phyloP scores from a whole-genome alignment of 2,888 invertebrate genomes.

The Metallyticus violacea region DNA sequence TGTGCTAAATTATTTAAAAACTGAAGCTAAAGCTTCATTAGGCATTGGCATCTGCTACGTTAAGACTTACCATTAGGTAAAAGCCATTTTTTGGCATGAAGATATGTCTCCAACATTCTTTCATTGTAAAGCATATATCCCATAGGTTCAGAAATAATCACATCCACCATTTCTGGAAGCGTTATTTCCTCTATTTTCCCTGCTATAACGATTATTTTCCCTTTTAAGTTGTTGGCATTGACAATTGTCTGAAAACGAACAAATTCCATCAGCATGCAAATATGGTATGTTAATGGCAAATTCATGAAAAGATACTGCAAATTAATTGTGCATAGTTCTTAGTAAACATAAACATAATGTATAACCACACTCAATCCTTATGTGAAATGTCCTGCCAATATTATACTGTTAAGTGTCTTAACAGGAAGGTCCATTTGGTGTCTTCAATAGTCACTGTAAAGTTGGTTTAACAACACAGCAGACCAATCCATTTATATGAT shows the following conservation, averaged over 20 bases:
- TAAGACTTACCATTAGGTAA: constrained; percentile 60
- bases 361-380: no score
- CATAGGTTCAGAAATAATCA: constrained; percentile 99
- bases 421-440: no score
- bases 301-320: neutral
- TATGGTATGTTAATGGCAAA: neutral
- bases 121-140: constrained; percentile 99
- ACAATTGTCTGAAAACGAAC: constrained; percentile 65
- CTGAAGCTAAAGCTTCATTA: no score
- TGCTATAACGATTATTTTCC: constrained; percentile 87
- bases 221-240: constrained; percentile 81
- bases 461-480: no score
- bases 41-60: neutral
- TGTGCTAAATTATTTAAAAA: neutral
- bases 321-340: no score
- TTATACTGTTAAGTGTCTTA: no score
- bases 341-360: no score
- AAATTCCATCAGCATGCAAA: neutral
- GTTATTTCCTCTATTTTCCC: constrained; percentile 99
- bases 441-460: no score
- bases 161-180: constrained; percentile 91
- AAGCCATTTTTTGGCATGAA: constrained; percentile 98
- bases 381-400: no score
- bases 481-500: no score
- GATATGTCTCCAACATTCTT: constrained; percentile 96